Percentiles rank a stretch among this genome's conserved stretches.
These are phyloP conservation scores for Phoenoteleia sp. DNA, from an alignment of 2,888 invertebrate species.

Conservation along the genomic window DNA sequence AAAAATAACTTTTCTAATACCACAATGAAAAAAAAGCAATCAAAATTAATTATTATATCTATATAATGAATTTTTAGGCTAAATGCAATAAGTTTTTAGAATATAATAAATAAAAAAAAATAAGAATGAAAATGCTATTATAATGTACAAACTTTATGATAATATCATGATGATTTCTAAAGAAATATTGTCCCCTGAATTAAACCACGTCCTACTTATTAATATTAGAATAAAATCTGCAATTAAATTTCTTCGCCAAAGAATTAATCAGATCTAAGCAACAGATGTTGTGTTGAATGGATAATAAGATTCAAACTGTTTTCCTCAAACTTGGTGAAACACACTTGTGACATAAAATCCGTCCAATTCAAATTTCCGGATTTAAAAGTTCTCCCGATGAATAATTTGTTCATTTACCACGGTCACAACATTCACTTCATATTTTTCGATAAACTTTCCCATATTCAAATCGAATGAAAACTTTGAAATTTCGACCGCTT, in stretches of 20 bases:
- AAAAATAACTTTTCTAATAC: too few species aligned
- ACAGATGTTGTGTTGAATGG: background rate
- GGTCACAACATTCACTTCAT: background rate
- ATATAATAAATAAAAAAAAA: too few species aligned
- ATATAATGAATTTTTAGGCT: too few species aligned
- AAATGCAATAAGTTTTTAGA: too few species aligned
- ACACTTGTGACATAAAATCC: background rate
- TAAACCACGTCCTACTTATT: too few species aligned
- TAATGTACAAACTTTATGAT: too few species aligned
- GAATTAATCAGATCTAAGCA: background rate
- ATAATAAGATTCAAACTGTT: slow-evolving; percentile 6
- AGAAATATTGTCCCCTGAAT: too few species aligned
- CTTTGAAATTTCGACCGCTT: background rate
- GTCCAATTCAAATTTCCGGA: slow-evolving; percentile 24
- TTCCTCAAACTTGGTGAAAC: background rate
- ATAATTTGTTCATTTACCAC: slow-evolving; percentile 33
- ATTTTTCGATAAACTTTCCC: slow-evolving; percentile 27
- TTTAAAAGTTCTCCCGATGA: slow-evolving; percentile 39
- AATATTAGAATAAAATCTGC: background rate
- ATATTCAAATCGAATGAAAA: slow-evolving; percentile 39
- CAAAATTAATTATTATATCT: too few species aligned
- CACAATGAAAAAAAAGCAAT: too few species aligned
- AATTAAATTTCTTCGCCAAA: background rate
- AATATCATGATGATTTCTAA: too few species aligned
- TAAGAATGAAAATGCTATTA: too few species aligned